Evolutionary conservation across 2,113 vertebrate species (phyloP).

Genomic region (Plecotus auritus): DNA sequence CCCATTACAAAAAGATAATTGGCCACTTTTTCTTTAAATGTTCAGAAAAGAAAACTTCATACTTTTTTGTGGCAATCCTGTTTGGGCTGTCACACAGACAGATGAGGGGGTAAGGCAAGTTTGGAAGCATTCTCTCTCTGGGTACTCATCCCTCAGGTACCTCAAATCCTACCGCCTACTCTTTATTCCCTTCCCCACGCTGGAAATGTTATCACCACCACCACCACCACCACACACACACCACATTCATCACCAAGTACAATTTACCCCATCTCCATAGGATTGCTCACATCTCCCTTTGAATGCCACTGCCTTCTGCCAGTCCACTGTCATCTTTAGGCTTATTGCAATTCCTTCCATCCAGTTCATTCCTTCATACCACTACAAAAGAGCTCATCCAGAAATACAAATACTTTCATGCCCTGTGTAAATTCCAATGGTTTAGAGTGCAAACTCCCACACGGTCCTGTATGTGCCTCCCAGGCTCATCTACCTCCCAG

Average conservation of each 20-base stretch:
- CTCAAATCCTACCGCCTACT: neutral
- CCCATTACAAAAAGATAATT: slow-evolving; percentile 34
- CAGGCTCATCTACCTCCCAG: neutral
- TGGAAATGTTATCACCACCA: too few species aligned
- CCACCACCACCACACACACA: neutral
- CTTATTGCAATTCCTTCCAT: neutral
- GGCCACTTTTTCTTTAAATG: slow-evolving; percentile 2
- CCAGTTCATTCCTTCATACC: neutral
- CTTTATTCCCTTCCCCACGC: neutral
- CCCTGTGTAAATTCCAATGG: neutral
- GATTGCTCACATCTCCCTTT: neutral
- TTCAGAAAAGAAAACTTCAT: neutral
- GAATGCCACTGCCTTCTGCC: neutral
- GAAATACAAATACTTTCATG: neutral
- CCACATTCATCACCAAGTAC: neutral
- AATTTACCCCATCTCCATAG: neutral
- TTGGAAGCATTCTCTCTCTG: neutral
- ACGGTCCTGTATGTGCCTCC: neutral
- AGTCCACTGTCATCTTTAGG: neutral
- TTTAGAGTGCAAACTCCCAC: neutral
- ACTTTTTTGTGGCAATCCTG: neutral
- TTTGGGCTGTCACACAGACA: neutral
- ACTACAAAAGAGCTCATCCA: neutral
- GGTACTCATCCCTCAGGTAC: too few species aligned
- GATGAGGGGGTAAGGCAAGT: neutral